These are phyloP conservation scores for Cyanoliseus patagonus DNA, from an alignment of 2,113 vertebrate genomes.

Conservation along the genomic window DNA sequence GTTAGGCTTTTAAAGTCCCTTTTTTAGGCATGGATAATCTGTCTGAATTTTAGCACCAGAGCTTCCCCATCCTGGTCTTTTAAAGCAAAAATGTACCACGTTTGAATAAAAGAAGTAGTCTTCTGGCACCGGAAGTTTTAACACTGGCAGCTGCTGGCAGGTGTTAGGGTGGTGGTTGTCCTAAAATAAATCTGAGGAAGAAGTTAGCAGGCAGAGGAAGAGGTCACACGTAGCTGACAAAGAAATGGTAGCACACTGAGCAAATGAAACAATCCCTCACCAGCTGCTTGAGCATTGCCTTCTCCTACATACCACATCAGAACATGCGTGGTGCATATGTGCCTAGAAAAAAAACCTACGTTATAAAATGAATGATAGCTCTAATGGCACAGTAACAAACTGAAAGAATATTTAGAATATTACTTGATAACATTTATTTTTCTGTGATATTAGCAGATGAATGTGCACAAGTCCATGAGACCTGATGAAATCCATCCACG, in stretches of 20 bases:
- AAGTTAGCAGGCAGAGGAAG: not conserved
- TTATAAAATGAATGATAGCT: not conserved
- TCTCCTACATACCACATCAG: rapidly evolving
- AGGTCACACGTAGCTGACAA: not conserved
- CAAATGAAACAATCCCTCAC: not conserved
- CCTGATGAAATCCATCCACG: not conserved
- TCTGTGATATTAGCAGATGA: not conserved
- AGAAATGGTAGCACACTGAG: not conserved
- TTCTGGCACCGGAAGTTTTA: not conserved
- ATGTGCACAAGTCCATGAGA: not conserved
- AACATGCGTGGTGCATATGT: rapidly evolving
- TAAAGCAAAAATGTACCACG: not conserved
- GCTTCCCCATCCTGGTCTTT: not conserved
- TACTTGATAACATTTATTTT: not conserved
- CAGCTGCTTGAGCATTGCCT: not conserved
- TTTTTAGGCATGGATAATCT: not conserved
- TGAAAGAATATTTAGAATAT: not conserved
- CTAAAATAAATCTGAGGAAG: not conserved
- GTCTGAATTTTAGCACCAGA: not conserved
- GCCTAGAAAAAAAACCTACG: not conserved
- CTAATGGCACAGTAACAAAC: not conserved
- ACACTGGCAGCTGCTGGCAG: not conserved
- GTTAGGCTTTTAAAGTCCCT: not conserved
- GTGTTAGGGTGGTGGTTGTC: not conserved
- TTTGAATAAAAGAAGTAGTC: not conserved